Evolutionary conservation across 1,140 invertebrate species (phyloP).

Genomic region (Oryzaephilus surinamensis): DNA sequence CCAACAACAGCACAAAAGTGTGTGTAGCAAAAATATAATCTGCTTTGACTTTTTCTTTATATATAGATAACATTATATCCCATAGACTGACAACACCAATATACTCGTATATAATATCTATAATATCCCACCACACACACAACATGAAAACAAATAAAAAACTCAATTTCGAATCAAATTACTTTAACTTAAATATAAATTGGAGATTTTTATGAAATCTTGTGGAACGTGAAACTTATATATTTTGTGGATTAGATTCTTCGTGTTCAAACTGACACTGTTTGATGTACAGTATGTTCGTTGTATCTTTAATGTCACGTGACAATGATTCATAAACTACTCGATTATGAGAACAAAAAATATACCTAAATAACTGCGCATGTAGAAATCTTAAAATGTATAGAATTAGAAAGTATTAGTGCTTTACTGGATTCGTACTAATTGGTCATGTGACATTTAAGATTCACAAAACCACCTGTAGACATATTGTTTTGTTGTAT

Average conservation of each 20-base stretch:
- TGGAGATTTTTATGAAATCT: conserved; percentile 10
- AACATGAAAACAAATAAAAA: too few species aligned
- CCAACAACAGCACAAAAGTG: too few species aligned
- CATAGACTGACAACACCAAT: conserved; percentile 2
- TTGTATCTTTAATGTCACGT: too few species aligned
- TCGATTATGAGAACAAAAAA: conserved; percentile 1
- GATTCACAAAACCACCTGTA: too few species aligned
- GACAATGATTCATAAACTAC: neutral
- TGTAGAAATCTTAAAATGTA: conserved; percentile 4
- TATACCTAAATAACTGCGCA: conserved; percentile 5
- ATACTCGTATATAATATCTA: conserved; percentile 14
- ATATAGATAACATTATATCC: conserved; percentile 10
- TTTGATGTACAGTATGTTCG: neutral
- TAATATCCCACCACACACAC: too few species aligned
- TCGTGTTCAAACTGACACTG: too few species aligned
- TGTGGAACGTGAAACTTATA: too few species aligned
- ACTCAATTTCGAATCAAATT: conserved; percentile 13
- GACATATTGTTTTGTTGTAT: too few species aligned
- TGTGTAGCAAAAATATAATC: conserved; percentile 10
- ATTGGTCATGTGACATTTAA: too few species aligned
- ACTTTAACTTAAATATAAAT: conserved; percentile 12
- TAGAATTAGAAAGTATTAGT: conserved; percentile 8
- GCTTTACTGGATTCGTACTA: too few species aligned
- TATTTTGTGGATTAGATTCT: too few species aligned
- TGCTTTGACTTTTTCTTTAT: conserved; percentile 6